phyloP scores from a whole-genome alignment of 2,888 invertebrate genomes.

The Drosophila nr. fundita region DNA sequence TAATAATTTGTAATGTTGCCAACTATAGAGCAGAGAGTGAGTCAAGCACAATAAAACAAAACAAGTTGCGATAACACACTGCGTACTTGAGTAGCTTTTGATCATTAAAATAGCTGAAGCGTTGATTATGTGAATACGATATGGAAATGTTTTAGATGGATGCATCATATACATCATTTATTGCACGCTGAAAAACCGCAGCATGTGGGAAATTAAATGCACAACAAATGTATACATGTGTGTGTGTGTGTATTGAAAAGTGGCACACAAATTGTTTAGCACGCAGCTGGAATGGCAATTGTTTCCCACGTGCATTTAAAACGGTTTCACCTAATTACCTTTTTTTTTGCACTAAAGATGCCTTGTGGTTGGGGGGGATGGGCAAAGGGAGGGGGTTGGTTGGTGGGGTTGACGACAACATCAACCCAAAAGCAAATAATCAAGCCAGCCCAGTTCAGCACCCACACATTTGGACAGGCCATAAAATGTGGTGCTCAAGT shows the following conservation, averaged over 20 bases:
- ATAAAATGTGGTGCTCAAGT: slow-evolving; percentile 48
- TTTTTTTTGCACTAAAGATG: slow-evolving; percentile 39
- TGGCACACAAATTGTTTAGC: slow-evolving; percentile 44
- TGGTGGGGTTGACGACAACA: background rate
- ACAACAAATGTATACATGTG: slow-evolving; percentile 13
- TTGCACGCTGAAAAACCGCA: slow-evolving; percentile 18
- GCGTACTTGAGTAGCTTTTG: background rate
- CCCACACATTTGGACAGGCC: slow-evolving; percentile 25
- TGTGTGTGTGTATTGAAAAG: slow-evolving; percentile 26
- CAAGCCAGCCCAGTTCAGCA: slow-evolving; percentile 20
- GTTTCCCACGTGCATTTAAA: slow-evolving; percentile 66
- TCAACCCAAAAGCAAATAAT: slow-evolving; percentile 21
- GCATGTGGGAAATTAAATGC: slow-evolving; percentile 46
- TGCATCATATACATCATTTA: background rate
- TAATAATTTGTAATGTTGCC: slow-evolving; percentile 3
- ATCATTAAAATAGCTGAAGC: slow-evolving; percentile 10
- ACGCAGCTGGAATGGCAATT: slow-evolving; percentile 28
- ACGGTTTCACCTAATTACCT: slow-evolving; percentile 58
- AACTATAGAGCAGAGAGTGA: background rate
- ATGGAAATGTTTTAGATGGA: slow-evolving; percentile 1
- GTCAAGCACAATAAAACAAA: background rate
- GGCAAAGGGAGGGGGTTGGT: background rate
- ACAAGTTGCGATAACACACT: background rate
- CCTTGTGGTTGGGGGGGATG: background rate
- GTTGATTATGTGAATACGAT: background rate